Evolutionary conservation across 2,888 invertebrate genomes (phyloP), one percentile per base, ranked within the genome.

Genomic region (Bursaphelenchus okinawaensis): DNA sequence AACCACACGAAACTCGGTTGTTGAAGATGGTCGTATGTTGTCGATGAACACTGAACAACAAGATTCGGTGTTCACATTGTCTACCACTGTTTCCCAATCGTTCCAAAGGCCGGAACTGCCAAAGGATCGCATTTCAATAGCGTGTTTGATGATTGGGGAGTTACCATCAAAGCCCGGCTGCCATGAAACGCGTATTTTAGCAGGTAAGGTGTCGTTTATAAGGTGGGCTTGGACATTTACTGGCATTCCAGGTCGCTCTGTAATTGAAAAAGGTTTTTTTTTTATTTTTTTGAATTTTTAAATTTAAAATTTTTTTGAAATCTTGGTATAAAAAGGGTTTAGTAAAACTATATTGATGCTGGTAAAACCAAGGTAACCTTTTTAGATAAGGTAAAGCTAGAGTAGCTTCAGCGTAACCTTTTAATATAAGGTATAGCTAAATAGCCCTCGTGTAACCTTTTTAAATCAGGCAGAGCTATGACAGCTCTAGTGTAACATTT

Each of bases 81-180:
- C 89, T 57, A 95, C 85, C 40, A 95, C 74, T 1, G 68, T 67
- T 56, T 74, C 75, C 80, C 81, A 82, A 24, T 81, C 78, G 52
- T 73, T 73, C 81, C 80, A 80, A 20, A 77, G 64, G 1, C 72
- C 73, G 40, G 20, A 40, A 50, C 22, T 55, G 54, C 23, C 90
- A 26, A 93, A 90, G 78, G 92, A 90, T 69, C 93, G 88, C 83
- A 90, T 90, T 64, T 96, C 93, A 62, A 96, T 88, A 71, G 92
- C 91, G 83, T 91, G 96, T 83, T 92, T 91, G 77, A 90, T 88
- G 66, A 95, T 90, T 9, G 92, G 92, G 80, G 93, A 93, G 84
- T 98, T 95, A 63, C 98, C 98, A 85, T 96, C 92, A 84, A 95
- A 98, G 27, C 93, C 93, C 0, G 92, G 90, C 12, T 90, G 90